Conservation (phyloP, 2,113 vertebrate genomes). For the Rhea pennata region DNA sequence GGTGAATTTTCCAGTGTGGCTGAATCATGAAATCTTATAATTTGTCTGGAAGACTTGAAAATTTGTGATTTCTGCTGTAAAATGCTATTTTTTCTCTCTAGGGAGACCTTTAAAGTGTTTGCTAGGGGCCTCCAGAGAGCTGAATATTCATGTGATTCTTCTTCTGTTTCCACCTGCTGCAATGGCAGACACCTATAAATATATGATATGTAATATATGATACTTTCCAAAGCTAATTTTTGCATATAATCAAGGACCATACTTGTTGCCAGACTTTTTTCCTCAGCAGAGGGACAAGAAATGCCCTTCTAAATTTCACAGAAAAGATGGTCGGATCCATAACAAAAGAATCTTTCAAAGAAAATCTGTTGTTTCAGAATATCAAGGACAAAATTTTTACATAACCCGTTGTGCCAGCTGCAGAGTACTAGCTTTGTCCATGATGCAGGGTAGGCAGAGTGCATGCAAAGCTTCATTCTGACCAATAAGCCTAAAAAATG, state of each 20-base stretch:
- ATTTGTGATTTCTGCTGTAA: neutral
- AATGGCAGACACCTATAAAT: neutral
- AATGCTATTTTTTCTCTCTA: neutral
- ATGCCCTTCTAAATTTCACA: neutral
- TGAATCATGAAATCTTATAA: neutral
- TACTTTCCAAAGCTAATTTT: neutral
- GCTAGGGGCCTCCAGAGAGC: neutral
- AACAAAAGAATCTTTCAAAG: neutral
- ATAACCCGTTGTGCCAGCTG: neutral
- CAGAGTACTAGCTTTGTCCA: neutral
- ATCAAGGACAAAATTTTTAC: neutral
- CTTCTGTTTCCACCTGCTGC: neutral
- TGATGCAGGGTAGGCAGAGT: neutral
- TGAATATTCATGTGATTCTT: neutral
- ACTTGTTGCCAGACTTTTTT: neutral
- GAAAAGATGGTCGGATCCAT: neutral
- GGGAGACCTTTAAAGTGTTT: neutral
- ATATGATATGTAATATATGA: no score
- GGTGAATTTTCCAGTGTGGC: neutral
- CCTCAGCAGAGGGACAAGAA: neutral
- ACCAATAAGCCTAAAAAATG: neutral
- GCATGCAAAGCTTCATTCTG: neutral
- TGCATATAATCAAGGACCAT: neutral
- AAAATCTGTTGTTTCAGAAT: neutral
- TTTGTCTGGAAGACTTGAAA: neutral